Evolutionary conservation across 1,140 invertebrate species (phyloP).

Genomic region (Pseudoatta argentina): DNA sequence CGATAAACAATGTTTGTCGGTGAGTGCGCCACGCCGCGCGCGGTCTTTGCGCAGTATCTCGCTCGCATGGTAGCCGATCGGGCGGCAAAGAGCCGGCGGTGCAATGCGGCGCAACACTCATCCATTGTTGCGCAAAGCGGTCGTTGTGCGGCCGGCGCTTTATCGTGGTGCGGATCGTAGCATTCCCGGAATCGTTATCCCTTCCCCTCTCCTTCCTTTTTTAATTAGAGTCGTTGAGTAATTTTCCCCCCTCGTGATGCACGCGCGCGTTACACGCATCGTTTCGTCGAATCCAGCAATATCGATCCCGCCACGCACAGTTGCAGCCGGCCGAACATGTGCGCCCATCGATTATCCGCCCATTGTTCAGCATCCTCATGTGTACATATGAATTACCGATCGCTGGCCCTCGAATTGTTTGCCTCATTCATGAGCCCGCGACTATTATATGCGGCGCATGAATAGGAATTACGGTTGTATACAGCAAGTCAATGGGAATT

Average conservation of each 20-base stretch:
- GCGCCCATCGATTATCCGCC: slow-evolving; percentile 69
- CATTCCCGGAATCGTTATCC: slow-evolving; percentile 44
- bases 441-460: slow-evolving; percentile 55
- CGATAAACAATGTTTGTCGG: slow-evolving; percentile 66
- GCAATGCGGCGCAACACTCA: slow-evolving; percentile 58
- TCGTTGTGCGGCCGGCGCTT: slow-evolving; percentile 37
- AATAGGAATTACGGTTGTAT: slow-evolving; percentile 60
- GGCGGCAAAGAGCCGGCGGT: slow-evolving; percentile 39
- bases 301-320: slow-evolving; percentile 61
- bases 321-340: slow-evolving; percentile 71
- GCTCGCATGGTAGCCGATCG: slow-evolving; percentile 64
- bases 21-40: slow-evolving; percentile 21
- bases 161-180: slow-evolving; percentile 36
- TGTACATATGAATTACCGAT: slow-evolving; percentile 74
- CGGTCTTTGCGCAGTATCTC: slow-evolving; percentile 48
- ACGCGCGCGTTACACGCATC: slow-evolving; percentile 42
- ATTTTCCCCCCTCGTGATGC: slow-evolving; percentile 35
- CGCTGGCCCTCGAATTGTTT: slow-evolving; percentile 69
- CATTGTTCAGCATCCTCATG: slow-evolving; percentile 69
- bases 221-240: slow-evolving; percentile 46
- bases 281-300: slow-evolving; percentile 56
- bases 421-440: slow-evolving; percentile 53
- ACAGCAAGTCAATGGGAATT: slow-evolving; percentile 40
- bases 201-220: not conserved
- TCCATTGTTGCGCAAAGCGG: slow-evolving; percentile 65